Conservation (phyloP, 2,113 vertebrate species). For the Hassar affinis region DNA sequence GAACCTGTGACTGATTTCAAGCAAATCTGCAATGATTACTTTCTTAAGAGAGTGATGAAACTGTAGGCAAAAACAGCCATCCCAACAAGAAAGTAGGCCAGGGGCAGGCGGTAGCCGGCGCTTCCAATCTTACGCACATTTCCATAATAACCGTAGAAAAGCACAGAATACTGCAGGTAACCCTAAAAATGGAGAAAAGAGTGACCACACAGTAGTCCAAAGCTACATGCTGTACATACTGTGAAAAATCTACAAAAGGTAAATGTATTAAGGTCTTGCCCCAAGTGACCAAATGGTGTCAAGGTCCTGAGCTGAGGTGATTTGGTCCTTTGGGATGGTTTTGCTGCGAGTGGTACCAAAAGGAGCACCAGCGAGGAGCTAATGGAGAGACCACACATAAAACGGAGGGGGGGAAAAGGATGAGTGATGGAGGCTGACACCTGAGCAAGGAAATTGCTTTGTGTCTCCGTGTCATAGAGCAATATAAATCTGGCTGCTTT, state of each 20-base stretch:
- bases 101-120: slow-evolving; percentile 87
- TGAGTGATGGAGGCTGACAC: slow-evolving; percentile 43
- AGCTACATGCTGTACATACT: background rate
- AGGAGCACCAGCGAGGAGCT: slow-evolving; percentile 89
- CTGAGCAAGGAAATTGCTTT: slow-evolving; percentile 58
- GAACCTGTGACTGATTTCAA: background rate
- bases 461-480: slow-evolving; percentile 46
- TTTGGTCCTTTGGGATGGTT: slow-evolving; percentile 84
- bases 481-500: slow-evolving; percentile 61
- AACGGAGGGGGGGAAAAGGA: background rate
- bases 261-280: slow-evolving; percentile 71
- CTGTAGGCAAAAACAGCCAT: slow-evolving; percentile 98
- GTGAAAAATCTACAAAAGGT: slow-evolving; percentile 36
- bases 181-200: slow-evolving; percentile 73
- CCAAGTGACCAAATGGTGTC: slow-evolving; percentile 99
- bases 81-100: slow-evolving; percentile 96
- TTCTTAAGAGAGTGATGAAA: slow-evolving; percentile 95
- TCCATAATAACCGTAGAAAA: slow-evolving; percentile 98
- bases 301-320: slow-evolving; percentile 87
- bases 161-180: slow-evolving; percentile 94
- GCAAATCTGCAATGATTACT: slow-evolving; percentile 72
- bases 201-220: background rate
- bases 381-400: slow-evolving; percentile 46
- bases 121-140: slow-evolving; percentile 85
- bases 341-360: slow-evolving; percentile 92